Percentiles rank a stretch among this genome's conserved stretches.
Evolutionary conservation across 2,113 vertebrate genomes (phyloP).

Genomic region (Calcarius ornatus): DNA sequence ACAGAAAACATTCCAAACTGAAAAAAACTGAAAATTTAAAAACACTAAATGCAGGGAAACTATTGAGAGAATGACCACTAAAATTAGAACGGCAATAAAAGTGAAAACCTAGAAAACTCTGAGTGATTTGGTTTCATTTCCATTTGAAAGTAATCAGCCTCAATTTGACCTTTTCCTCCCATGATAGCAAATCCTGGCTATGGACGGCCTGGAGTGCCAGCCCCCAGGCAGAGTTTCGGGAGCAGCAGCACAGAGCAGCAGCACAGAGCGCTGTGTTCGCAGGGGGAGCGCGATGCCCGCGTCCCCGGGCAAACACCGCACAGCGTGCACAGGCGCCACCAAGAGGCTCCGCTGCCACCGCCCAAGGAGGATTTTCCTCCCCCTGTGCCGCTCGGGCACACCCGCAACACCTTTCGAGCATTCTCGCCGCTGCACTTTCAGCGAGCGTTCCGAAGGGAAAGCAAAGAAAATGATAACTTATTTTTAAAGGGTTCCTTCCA

Average conservation of each 20-base stretch:
- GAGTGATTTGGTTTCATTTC: neutral
- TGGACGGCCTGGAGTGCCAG: neutral
- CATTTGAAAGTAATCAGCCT: neutral
- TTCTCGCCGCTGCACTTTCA: neutral
- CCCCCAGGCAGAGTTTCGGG: neutral
- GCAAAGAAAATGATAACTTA: neutral
- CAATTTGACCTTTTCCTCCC: neutral
- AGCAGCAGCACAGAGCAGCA: neutral
- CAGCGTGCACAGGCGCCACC: neutral
- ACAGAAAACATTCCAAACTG: neutral
- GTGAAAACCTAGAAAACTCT: neutral
- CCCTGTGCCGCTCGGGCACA: neutral
- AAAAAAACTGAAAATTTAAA: neutral
- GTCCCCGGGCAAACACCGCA: neutral
- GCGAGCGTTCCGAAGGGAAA: neutral
- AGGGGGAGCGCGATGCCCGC: neutral
- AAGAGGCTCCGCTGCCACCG: neutral
- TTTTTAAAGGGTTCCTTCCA: neutral
- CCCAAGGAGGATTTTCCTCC: neutral
- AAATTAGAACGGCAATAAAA: neutral
- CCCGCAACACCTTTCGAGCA: neutral
- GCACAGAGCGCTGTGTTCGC: accelerated
- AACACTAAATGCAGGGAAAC: neutral
- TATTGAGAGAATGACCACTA: neutral
- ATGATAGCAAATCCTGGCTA: neutral